Evolutionary conservation across 1,140 invertebrate species (phyloP).

Genomic region (Stegodyphus dumicola): DNA sequence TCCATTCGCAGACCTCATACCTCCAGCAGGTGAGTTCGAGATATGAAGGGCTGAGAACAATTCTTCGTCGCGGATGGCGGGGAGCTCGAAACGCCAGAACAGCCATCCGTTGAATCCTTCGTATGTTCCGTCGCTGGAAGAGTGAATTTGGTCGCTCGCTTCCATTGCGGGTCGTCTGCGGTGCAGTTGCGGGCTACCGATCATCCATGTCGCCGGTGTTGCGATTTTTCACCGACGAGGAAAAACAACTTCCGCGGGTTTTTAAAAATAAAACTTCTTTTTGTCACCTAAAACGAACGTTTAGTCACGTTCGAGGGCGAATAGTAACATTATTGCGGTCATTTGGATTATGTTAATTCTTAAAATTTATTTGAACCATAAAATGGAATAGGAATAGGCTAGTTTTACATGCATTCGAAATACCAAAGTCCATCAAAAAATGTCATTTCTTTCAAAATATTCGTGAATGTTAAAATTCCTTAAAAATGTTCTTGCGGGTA

Average conservation of each 20-base stretch:
- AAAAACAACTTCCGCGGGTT: background rate
- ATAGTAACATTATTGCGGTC: no score
- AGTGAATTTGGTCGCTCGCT: background rate
- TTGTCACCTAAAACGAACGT: background rate
- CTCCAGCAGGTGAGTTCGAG: background rate
- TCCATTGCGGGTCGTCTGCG: background rate
- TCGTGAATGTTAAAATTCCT: no score
- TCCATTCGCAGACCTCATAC: background rate
- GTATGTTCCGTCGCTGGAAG: background rate
- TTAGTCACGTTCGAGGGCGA: background rate
- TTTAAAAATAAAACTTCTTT: background rate
- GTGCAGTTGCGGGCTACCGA: slow-evolving; percentile 25
- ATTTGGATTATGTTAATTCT: no score
- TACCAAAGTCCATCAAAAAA: no score
- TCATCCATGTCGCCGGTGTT: slow-evolving; percentile 54
- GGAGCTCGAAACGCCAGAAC: slow-evolving; percentile 53
- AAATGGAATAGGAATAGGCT: no score
- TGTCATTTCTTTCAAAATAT: no score
- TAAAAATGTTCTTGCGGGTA: no score
- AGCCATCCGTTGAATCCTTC: slow-evolving; percentile 53
- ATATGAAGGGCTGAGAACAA: slow-evolving; percentile 2
- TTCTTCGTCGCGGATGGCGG: slow-evolving; percentile 47
- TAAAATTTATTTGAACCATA: no score
- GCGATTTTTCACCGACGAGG: background rate
- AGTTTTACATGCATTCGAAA: no score